These are phyloP conservation scores for Cheilosia variabilis DNA, from an alignment of 2,888 invertebrate genomes.

Conservation along the genomic window DNA sequence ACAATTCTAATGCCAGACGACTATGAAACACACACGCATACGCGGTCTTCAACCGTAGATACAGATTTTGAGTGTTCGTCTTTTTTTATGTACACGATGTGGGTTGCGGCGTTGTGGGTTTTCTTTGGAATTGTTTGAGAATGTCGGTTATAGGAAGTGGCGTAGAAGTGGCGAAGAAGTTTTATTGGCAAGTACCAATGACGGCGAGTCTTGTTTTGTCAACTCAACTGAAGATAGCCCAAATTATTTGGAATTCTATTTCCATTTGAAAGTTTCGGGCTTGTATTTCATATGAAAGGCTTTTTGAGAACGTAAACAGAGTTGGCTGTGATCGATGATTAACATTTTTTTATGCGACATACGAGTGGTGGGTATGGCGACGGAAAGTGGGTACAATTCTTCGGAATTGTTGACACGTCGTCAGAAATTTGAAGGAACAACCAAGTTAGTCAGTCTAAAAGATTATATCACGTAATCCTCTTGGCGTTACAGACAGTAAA, in stretches of 20 bases:
- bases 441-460: no score
- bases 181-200: conserved; percentile 35
- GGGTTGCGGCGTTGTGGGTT: conserved; percentile 40
- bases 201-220: conserved; percentile 13
- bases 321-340: no score
- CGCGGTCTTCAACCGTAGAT: conserved; percentile 13
- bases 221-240: neutral
- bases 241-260: neutral
- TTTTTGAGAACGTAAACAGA: no score
- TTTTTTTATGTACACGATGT: conserved; percentile 25
- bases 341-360: no score
- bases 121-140: conserved; percentile 24
- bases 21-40: conserved; percentile 4
- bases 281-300: no score
- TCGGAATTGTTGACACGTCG: no score
- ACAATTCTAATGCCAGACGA: conserved; percentile 24
- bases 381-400: neutral
- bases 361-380: no score
- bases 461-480: no score
- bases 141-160: conserved; percentile 38
- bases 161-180: no score
- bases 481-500: no score
- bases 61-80: conserved; percentile 15
- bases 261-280: no score
- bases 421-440: no score